These are phyloP conservation scores for Anoplophora glabripennis DNA, from an alignment of 1,140 invertebrate species.

Conservation along the genomic window DNA sequence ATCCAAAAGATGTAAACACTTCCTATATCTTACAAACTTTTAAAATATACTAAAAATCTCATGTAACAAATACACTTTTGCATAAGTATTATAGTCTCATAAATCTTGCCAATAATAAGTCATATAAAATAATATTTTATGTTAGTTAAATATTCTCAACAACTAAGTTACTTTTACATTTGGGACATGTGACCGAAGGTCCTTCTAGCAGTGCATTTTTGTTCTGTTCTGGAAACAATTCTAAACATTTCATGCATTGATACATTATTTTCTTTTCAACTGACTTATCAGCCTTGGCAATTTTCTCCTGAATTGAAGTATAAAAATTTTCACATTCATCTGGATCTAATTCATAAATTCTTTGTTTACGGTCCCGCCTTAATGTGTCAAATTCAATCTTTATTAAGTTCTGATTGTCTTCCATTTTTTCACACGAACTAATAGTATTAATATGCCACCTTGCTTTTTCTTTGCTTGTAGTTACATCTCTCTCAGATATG, in stretches of 20 bases:
- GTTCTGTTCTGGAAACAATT: conserved; percentile 57
- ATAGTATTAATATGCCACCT: conserved; percentile 59
- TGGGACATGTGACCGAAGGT: conserved; percentile 53
- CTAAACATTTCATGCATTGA: conserved; percentile 62
- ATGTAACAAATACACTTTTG: no score
- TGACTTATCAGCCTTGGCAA: conserved; percentile 52
- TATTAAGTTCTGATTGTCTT: conserved; percentile 51
- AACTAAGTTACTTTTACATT: conserved; percentile 58
- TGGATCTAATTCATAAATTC: conserved; percentile 57
- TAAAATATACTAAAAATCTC: no score
- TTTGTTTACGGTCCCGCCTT: conserved; percentile 54
- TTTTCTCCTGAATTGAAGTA: conserved; percentile 37
- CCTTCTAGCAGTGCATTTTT: conserved; percentile 40
- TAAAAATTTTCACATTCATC: conserved; percentile 55
- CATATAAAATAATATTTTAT: no score
- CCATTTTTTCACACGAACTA: conserved; percentile 53
- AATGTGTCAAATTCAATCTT: conserved; percentile 62
- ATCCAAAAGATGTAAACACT: no score
- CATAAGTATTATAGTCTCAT: no score
- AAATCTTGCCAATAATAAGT: not conserved
- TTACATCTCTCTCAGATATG: conserved; percentile 52
- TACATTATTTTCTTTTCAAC: conserved; percentile 56
- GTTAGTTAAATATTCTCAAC: conserved; percentile 45
- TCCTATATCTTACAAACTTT: no score
- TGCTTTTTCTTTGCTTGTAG: conserved; percentile 53